Base-by-base conservation (phyloP, 2,888 invertebrate genomes). In the Eilema griseolum region DNA sequence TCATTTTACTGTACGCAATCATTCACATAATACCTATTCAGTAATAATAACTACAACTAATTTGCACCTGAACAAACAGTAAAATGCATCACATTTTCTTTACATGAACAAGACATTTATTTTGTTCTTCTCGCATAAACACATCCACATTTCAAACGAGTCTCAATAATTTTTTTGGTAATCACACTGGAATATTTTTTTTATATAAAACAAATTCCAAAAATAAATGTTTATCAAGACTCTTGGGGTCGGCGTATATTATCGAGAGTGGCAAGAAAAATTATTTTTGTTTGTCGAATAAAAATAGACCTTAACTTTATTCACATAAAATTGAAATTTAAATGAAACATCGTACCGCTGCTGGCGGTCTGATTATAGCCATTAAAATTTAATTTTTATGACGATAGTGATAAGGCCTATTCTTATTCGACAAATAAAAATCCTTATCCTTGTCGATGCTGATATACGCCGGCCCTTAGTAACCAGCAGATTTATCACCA, bases 31-130 rank as follows among this genome's bases (percentile, higher is more conserved):
- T 73, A 73, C 67, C 71, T 71, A 74, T 52, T 69, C 33, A 69
- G 66, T 71, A 70, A 71, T 66, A 71, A 69, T 71, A 74, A 73
- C 74, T 81, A 82, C 31, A n/a, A 74, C 79, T 82, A 82, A 76
- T 82, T 82, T 79, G 81, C 82, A 82, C 81, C 78, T 74, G 41
- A 67, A 57, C 71, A 79, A 71, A 77, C 76, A 69, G 71, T 67
- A 75, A 73, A 77, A 82, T 79, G 74, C 79, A 78, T 76, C 70
- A 72, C 75, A 75, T 74, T 70, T 64, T 33, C 66, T 37, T 67
- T 56, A 73, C 57, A 71, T 23, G 71, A 63, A 75, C 73, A 77
- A 77, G 65, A 72, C 72, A 78, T 74, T 65, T 66, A 71, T 64
- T 82, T 82, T 82, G 83, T 81, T 81, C 81, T 68, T 66, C 68